phyloP scores from a whole-genome alignment of 2,113 vertebrate genomes.

The Coracopsis vasa region DNA sequence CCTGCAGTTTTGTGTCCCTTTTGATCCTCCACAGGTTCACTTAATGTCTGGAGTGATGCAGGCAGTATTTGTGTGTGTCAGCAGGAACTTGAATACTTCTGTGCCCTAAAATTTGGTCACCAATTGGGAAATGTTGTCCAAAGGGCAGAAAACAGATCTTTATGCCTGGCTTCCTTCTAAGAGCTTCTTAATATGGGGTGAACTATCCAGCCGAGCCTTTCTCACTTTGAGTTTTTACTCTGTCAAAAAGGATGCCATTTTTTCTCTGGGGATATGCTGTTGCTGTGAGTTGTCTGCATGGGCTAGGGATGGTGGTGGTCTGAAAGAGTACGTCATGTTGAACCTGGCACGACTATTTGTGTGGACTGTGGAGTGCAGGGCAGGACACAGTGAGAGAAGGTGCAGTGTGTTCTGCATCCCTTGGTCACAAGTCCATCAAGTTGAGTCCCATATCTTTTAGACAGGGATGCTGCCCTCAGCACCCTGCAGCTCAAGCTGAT shows the following conservation, averaged over 20 bases:
- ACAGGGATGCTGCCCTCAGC: not conserved
- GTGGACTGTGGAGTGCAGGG: not conserved
- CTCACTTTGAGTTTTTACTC: not conserved
- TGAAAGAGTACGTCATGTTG: not conserved
- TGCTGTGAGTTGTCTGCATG: not conserved
- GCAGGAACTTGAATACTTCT: not conserved
- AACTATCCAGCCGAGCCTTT: not conserved
- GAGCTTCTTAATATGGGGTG: not conserved
- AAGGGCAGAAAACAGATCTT: not conserved
- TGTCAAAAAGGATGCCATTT: not conserved
- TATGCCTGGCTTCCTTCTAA: not conserved
- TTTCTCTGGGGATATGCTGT: not conserved
- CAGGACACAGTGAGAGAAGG: not conserved
- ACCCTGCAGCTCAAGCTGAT: not conserved
- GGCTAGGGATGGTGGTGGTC: not conserved
- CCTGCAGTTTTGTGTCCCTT: not conserved
- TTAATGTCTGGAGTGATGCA: not conserved
- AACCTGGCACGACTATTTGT: not conserved
- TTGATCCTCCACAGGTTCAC: not conserved
- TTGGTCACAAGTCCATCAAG: not conserved
- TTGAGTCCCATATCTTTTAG: not conserved
- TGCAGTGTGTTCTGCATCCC: too few relatives aligned
- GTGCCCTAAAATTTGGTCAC: not conserved
- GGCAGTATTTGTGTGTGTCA: not conserved
- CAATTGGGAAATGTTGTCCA: not conserved